phyloP scores from a whole-genome alignment of 2,113 vertebrate species.

The Rhizomys pruinosus region DNA sequence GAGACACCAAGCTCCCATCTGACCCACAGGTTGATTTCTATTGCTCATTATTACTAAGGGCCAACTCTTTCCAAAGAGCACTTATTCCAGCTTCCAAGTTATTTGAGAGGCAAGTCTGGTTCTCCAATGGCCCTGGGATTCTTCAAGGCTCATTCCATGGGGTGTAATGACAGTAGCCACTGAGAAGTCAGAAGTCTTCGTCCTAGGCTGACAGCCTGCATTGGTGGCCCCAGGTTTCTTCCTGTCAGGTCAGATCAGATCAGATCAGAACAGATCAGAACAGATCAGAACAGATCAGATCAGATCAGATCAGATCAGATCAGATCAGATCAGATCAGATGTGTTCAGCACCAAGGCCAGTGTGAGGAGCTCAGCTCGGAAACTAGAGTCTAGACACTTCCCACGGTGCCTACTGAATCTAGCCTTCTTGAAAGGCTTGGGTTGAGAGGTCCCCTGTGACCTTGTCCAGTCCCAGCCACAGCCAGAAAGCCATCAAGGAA shows the following conservation, averaged over 20 bases:
- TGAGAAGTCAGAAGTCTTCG: not conserved
- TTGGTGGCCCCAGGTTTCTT: not conserved
- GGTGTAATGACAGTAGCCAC: not conserved
- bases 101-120: not conserved
- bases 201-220: not conserved
- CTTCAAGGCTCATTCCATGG: not conserved
- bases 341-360: conserved; percentile 60
- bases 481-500: not conserved
- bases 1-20: not conserved
- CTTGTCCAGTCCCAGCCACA: not conserved
- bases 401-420: not conserved
- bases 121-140: not conserved
- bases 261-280: too few species aligned
- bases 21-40: not conserved
- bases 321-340: accelerated
- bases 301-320: too few species aligned
- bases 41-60: not conserved
- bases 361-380: not conserved
- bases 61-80: not conserved
- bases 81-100: not conserved
- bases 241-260: accelerated
- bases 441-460: not conserved
- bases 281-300: too few species aligned
- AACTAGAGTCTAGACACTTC: not conserved
- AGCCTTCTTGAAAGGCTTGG: not conserved